Evolutionary conservation across 2,888 invertebrate genomes (phyloP), one percentile per base, ranked within the genome.

Genomic region (Xanthorhoe spadicearia): DNA sequence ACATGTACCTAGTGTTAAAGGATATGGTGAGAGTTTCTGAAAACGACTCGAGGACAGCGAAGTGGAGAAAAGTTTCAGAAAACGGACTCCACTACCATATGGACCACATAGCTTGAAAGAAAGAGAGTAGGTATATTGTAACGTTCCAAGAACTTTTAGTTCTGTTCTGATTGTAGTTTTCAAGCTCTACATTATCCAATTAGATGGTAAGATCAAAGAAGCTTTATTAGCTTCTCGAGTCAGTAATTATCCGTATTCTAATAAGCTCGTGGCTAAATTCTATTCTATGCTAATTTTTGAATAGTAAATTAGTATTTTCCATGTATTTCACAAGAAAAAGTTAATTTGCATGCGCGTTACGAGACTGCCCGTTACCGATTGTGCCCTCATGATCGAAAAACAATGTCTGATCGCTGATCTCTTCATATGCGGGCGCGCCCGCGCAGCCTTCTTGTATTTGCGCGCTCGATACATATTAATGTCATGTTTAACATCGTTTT

Each of bases 391-490:
- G 81, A 81, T 79, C 78, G 78, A 78, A 79, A 80, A 83, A 85
- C 85, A 83, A 84, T 83, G 78, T 79, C 72, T 78, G 82, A 82
- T 83, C 80, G 81, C 46, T 60, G 67, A 67, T 67, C 60, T 52
- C 74, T 76, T 67, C 62, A 64, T 66, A 70, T 64, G 70, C 58
- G 67, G 69, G 60, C 66, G 83, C 87, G 87, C 86, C 83, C 82
- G 90, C 88, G 89, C 88, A 88, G 79, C 88, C 89, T 88, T 85
- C 83, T 79, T 73, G 78, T 64, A 69, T 79, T 77, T 65, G 66
- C 77, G 84, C 78, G 79, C 87, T 77, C 80, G 83, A 85, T 90
- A 89, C 90, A 92, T 90, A 86, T 80, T 87, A 89, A 91, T 90
- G 84, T 65, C 65, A 74, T 76, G 80, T 76, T 84, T 80, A 77